Evolutionary conservation across 2,888 invertebrate genomes (phyloP), one percentile per base, ranked within the genome.

Genomic region (Cephus sareptanus): DNA sequence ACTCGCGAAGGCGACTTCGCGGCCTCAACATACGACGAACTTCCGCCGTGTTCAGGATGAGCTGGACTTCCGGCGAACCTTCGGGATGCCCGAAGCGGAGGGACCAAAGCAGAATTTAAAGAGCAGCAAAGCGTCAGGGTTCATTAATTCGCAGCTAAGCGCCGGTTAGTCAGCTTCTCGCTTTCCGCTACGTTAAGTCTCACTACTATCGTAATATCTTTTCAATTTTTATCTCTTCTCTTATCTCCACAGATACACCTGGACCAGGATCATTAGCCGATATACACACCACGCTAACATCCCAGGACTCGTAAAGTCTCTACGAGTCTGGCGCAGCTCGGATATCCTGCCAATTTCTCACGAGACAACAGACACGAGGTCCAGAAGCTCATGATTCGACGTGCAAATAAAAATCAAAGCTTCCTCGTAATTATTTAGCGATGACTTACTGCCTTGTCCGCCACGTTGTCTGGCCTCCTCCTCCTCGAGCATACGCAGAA

Each of bases 401-500:
- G 56, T 56, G 56, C 56, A 23, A 56, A 56, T 23, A 9, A 56
- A 56, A 9, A 56, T 6, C 15, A 23, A 23, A 56, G 56, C 23
- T 56, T 15, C 9, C 23, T 23, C 23, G 23, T 56, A 56, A 56
- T 56, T 15, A 23, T 2, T 56, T 23, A 56, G 56, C 56, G 56
- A 71, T 56, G 80, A 92, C 94, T 94, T 89, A 95, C 96, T 94
- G 89, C 92, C 92, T 90, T 93, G 93, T 87, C 94, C 94, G 75
- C 82, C 84, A 88, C 94, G 93, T 90, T 94, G 95, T 86, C 95
- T 93, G 84, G 93, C 92, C 90, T 97, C 96, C 91, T 97, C 96
- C 91, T 97, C 97, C 90, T 97, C 96, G 80, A 97, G 93, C 95
- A 97, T 96, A 83, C 95, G 94, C 85, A 97, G 93, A 77, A 97